Evolutionary conservation across 2,113 vertebrate genomes (phyloP), one percentile per base, ranked within the genome.

Genomic region (Menura novaehollandiae): DNA sequence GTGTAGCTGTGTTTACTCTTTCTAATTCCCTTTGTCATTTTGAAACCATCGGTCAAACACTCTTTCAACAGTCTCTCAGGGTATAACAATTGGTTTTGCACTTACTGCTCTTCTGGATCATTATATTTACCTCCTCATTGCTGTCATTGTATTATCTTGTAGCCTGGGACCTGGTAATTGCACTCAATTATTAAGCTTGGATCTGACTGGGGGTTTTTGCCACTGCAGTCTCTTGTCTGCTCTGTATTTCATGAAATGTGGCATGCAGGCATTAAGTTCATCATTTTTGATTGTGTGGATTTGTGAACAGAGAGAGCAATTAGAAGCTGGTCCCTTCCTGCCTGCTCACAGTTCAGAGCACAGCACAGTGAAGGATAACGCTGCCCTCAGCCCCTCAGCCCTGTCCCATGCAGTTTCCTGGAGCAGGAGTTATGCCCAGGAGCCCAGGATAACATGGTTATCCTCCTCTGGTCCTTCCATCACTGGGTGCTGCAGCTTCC

Each of bases 11-110:
- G 79, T 93, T 96, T 94, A 91, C 66, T 89, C 89, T 87, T 76
- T 74, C 93, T 94, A 95, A 95, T 95, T 94, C 91, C 63, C 69
- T 82, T 87, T 95, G 76, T 87, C n/a, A 74, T 83, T 94, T 94
- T 2, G 11, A 93, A 95, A 84, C 88, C 79, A 81, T 91, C 90
- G 84, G 28, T 95, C 88, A 91, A 52, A 72, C 4, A 75, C 56
- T 94, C 83, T 89, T 94, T 81, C 88, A 79, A 26, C 32, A 53
- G 52, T 67, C 60, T 93, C 83, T 81, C 63, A 55, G 85, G 69
- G 60, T 72, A 73, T 72, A 90, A 84, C 82, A 87, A 86, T 82
- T 88, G 85, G 88, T 96, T 85, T 93, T 93, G 67, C 89, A 89
- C 89, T 96, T 82, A 49, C 30, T 69, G 74, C 53, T 95, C 79